Conservation (phyloP, 2,888 invertebrate genomes). For the Fragum whitleyi region DNA sequence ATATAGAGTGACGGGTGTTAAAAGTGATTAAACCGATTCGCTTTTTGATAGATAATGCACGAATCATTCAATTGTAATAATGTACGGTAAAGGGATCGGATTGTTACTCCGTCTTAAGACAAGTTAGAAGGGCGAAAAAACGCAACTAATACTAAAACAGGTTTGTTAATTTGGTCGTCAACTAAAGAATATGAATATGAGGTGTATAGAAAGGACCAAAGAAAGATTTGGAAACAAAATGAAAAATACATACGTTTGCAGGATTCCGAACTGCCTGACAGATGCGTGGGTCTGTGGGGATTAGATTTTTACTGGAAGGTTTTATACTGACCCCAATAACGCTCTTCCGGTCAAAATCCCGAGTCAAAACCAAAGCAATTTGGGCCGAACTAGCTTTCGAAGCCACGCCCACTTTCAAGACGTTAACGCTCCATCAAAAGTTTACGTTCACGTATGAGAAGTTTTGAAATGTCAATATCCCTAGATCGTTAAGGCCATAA, state of each 20-base stretch:
- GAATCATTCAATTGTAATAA: too few species aligned
- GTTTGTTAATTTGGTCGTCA: too few species aligned
- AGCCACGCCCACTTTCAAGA: background rate
- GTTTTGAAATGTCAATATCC: background rate
- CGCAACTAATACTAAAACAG: too few species aligned
- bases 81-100: too few species aligned
- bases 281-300: slow-evolving; percentile 22
- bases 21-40: too few species aligned
- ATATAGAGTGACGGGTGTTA: too few species aligned
- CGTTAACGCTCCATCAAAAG: background rate
- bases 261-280: slow-evolving; percentile 24
- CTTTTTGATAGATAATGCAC: too few species aligned
- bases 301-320: background rate
- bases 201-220: background rate
- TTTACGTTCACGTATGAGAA: background rate
- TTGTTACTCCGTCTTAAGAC: too few species aligned
- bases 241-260: slow-evolving; percentile 24
- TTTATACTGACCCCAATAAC: slow-evolving; percentile 19
- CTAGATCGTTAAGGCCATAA: background rate
- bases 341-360: background rate
- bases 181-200: too few species aligned
- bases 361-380: background rate
- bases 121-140: too few species aligned
- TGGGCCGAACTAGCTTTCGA: background rate
- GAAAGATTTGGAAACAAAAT: background rate